Evolutionary conservation across 2,888 invertebrate species (phyloP), one percentile per base, ranked within the genome.

Genomic region (Aphodius granarius): DNA sequence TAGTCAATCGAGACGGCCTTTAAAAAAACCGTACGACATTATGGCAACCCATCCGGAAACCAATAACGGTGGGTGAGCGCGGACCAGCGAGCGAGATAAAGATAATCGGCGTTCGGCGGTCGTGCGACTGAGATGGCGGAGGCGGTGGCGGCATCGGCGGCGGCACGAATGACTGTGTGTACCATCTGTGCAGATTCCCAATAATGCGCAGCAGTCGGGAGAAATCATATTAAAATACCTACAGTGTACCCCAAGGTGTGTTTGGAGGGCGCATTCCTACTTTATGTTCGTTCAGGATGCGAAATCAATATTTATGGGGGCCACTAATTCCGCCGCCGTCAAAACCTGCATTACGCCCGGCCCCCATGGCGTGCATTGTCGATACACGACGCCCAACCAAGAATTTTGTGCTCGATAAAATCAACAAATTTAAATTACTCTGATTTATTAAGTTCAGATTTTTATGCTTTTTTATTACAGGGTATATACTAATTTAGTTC

Each of bases 101-200:
- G 75, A 76, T 73, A 75, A 76, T 70, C 72, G 73, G 20, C 16
- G 66, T 13, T 66, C 71, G 68, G 74, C 77, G 77, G 16, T 66
- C 43, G 43, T 43, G 66, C 68, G 74, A 78, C 73, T 68, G 77
- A 70, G 75, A 72, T 72, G 75, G 79, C 77, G 76, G 73, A 71
- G 75, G 64, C 77, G 75, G 78, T 80, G 79, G 79, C 77, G 73
- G 78, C 72, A 75, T 78, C 73, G 77, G 77, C 76, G 76, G 77
- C 77, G 74, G 73, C 79, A 82, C 82, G 83, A 85, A 84, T 83
- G 84, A 85, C 85, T 84, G 82, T 84, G 85, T 84, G 85, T 84
- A 85, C 83, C 86, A 86, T 86, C 86, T 86, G 86, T 84, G 85
- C 85, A 85, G 86, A 86, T 86, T 86, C 84, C 84, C 86, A 86